Evolutionary conservation across 2,113 vertebrate species (phyloP).

Genomic region (Alligator mississippiensis): DNA sequence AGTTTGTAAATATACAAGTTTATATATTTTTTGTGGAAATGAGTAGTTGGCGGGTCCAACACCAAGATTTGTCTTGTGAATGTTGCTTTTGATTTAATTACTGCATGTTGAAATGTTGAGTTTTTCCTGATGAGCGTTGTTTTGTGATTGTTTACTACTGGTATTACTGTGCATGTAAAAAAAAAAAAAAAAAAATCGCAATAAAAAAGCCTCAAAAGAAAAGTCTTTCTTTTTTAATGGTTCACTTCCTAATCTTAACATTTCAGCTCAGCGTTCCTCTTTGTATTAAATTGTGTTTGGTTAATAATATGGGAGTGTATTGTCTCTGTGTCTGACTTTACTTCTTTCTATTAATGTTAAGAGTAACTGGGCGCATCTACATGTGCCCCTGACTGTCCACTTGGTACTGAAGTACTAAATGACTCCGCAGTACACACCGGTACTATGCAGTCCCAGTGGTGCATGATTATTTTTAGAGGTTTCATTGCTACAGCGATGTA

Average conservation of each 20-base stretch:
- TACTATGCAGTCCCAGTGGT: too few relatives aligned
- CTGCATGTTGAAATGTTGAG: background rate
- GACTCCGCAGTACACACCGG: too few relatives aligned
- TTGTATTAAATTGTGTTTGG: background rate
- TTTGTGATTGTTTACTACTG: slow-evolving; percentile 37
- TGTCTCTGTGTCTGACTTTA: background rate
- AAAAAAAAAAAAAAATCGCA: background rate
- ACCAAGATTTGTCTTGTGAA: background rate
- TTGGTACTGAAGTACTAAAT: too few relatives aligned
- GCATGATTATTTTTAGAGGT: too few relatives aligned
- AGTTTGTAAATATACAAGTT: background rate
- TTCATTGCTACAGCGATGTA: too few relatives aligned
- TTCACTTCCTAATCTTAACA: accelerated
- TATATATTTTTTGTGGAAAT: slow-evolving; percentile 7
- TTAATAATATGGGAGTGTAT: background rate
- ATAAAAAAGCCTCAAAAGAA: background rate
- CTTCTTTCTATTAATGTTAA: background rate
- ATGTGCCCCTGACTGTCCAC: too few relatives aligned
- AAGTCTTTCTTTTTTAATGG: background rate
- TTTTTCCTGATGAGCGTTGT: slow-evolving; percentile 16
- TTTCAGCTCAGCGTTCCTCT: background rate
- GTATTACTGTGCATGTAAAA: slow-evolving; percentile 22
- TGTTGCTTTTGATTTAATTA: slow-evolving; percentile 21
- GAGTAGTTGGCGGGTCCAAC: slow-evolving; percentile 72
- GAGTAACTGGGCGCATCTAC: too few relatives aligned